phyloP scores from a whole-genome alignment of 2,888 invertebrate species.

The Euphydryas editha region DNA sequence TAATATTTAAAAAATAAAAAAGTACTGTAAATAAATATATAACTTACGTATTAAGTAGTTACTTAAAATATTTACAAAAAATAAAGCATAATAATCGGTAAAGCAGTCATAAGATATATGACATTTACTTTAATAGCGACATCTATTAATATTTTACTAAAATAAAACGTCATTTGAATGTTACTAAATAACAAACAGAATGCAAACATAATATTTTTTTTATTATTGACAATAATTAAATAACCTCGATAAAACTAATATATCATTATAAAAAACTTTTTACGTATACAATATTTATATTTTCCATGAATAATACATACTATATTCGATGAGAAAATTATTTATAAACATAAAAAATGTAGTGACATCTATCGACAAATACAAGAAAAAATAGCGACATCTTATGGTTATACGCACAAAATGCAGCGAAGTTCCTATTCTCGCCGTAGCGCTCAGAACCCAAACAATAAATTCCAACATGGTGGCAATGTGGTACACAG shows the following conservation, averaged over 20 bases:
- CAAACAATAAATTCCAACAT: constrained; percentile 84
- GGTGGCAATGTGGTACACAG: constrained; percentile 84
- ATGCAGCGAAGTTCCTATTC: constrained; percentile 56
- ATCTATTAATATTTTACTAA: constrained; percentile 5
- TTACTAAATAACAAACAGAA: neutral
- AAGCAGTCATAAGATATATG: constrained; percentile 28
- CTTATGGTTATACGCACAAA: constrained; percentile 38
- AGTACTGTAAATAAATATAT: neutral
- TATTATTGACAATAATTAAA: neutral
- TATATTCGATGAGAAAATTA: neutral
- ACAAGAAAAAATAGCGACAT: constrained; percentile 31
- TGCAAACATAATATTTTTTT: neutral
- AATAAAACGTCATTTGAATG: neutral
- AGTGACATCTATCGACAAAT: constrained; percentile 13
- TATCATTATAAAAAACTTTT: neutral
- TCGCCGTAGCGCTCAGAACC: constrained; percentile 79
- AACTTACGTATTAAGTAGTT: neutral
- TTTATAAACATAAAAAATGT: neutral
- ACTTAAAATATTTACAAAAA: neutral
- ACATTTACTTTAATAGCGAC: constrained; percentile 8
- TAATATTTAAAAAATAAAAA: neutral
- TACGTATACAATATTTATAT: neutral
- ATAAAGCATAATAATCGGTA: constrained; percentile 21
- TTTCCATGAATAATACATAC: neutral
- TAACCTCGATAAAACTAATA: neutral